phyloP scores from a whole-genome alignment of 2,113 vertebrate genomes.

The Notechis scutatus region DNA sequence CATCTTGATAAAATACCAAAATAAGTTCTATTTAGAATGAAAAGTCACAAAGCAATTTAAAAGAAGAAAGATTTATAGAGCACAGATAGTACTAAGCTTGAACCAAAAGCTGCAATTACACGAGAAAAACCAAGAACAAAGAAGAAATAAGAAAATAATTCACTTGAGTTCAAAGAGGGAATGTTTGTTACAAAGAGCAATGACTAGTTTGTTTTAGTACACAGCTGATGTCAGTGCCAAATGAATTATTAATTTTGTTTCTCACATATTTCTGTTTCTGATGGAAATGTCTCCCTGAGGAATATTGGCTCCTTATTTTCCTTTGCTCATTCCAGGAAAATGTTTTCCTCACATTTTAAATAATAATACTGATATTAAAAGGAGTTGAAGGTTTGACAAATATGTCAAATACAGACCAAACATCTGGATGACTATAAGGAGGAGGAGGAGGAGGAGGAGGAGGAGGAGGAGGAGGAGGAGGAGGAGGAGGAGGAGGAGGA shows the following conservation, averaged over 20 bases:
- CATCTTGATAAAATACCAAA: neutral
- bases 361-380: neutral
- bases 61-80: neutral
- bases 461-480: too few species aligned
- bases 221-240: slow-evolving; percentile 24
- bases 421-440: neutral
- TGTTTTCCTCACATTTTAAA: neutral
- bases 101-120: neutral
- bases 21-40: neutral
- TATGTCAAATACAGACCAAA: neutral
- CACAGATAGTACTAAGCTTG: slow-evolving; percentile 3
- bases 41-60: neutral
- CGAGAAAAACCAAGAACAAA: slow-evolving; percentile 7
- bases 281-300: slow-evolving; percentile 9
- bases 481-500: neutral
- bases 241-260: slow-evolving; percentile 51
- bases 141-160: slow-evolving; percentile 1
- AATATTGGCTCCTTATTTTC: slow-evolving; percentile 16
- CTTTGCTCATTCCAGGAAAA: neutral
- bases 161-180: neutral
- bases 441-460: neutral
- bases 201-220: slow-evolving; percentile 29
- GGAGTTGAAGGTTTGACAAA: neutral
- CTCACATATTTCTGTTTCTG: slow-evolving; percentile 34
- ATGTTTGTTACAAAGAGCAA: neutral